Conservation (phyloP, 2,113 vertebrate species). For the Crotophaga sulcirostris region DNA sequence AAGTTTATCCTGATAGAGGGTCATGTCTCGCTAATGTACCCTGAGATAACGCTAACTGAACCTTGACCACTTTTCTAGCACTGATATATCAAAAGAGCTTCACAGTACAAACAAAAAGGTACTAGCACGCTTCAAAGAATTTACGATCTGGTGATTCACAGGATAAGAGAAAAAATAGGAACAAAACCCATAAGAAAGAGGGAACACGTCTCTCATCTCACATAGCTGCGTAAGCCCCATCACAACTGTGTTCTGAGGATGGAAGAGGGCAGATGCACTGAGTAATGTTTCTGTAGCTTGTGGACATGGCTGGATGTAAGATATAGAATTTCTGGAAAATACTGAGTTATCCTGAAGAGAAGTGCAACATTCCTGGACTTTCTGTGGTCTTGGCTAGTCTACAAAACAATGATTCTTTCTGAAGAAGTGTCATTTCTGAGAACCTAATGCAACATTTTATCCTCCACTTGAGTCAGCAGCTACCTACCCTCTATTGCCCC, state of each 20-base stretch:
- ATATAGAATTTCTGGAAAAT: neutral
- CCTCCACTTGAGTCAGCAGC: neutral
- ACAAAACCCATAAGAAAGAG: neutral
- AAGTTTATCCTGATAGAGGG: neutral
- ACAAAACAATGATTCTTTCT: neutral
- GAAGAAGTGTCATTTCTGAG: neutral
- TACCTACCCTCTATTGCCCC: neutral
- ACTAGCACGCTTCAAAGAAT: neutral
- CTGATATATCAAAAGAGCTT: neutral
- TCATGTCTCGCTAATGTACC: neutral
- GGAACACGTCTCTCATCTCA: neutral
- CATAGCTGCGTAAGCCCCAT: neutral
- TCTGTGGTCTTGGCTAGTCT: neutral
- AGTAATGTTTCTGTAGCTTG: neutral
- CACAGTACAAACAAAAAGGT: neutral
- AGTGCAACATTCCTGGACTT: neutral
- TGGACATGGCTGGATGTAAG: neutral
- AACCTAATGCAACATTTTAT: neutral
- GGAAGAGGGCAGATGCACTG: neutral
- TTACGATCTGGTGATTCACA: neutral
- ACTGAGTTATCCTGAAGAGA: neutral
- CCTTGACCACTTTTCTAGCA: neutral
- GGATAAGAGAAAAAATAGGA: neutral
- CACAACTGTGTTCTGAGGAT: neutral
- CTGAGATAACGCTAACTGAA: neutral